These are phyloP conservation scores for Nasua narica DNA, from an alignment of 2,797 vertebrate species.

Conservation along the genomic window DNA sequence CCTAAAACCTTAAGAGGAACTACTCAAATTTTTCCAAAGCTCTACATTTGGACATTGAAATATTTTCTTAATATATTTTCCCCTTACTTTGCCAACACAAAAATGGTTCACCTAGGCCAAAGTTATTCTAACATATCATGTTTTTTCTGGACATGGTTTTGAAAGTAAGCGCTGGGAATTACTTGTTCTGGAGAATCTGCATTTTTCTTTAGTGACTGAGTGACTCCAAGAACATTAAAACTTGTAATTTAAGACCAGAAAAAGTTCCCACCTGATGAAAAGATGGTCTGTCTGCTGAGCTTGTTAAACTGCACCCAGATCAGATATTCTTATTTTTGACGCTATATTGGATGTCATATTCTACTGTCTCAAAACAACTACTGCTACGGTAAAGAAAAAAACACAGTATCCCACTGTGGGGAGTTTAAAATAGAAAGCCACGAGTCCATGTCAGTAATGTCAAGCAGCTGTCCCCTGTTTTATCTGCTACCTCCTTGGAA, in stretches of 20 bases:
- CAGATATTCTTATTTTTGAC: constrained; percentile 60
- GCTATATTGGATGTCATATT: constrained; percentile 21
- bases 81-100: constrained; percentile 47
- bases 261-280: not conserved
- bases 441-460: not conserved
- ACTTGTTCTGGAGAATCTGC: not conserved
- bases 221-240: constrained; percentile 37
- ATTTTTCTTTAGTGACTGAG: not conserved
- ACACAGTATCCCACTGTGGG: not conserved
- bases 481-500: constrained; percentile 10
- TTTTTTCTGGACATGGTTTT: not conserved
- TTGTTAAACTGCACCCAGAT: not conserved
- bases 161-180: constrained; percentile 27
- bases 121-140: constrained; percentile 53
- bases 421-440: not conserved
- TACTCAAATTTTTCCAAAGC: not conserved
- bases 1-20: not conserved
- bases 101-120: constrained; percentile 34
- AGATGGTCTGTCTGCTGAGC: not conserved
- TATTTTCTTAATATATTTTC: not conserved
- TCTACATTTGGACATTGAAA: constrained; percentile 50
- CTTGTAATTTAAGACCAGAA: constrained; percentile 38
- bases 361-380: constrained; percentile 67
- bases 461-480: not conserved
- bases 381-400: constrained; percentile 49